phyloP scores from a whole-genome alignment of 2,797 vertebrate genomes.

The Borostomias antarcticus region DNA sequence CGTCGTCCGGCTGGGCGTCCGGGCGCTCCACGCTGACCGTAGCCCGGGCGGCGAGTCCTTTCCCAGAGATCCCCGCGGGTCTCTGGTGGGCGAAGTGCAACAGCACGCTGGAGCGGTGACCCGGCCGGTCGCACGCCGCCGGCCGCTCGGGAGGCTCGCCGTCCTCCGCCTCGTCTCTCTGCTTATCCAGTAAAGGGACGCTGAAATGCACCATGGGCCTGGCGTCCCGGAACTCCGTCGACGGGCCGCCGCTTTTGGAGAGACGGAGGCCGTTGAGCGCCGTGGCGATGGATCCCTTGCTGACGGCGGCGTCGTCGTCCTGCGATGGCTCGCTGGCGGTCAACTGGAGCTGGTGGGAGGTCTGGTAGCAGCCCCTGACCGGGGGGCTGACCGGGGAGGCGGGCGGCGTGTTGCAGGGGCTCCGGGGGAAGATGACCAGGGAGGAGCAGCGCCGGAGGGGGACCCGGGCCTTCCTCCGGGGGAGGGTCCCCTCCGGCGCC shows the following conservation, averaged over 20 bases:
- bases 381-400: slow-evolving; percentile 81
- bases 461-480: slow-evolving; percentile 73
- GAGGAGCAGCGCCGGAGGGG: slow-evolving; percentile 92
- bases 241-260: slow-evolving; percentile 73
- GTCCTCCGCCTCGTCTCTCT: slow-evolving; percentile 47
- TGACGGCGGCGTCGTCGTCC: slow-evolving; percentile 68
- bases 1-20: slow-evolving; percentile 57
- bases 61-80: slow-evolving; percentile 55
- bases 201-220: slow-evolving; percentile 81
- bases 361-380: slow-evolving; percentile 72
- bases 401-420: slow-evolving; percentile 88
- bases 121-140: slow-evolving; percentile 62
- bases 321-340: slow-evolving; percentile 70
- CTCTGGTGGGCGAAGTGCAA: slow-evolving; percentile 82
- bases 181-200: slow-evolving; percentile 73
- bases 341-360: slow-evolving; percentile 77
- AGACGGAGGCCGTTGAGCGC: slow-evolving; percentile 80
- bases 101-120: slow-evolving; percentile 79
- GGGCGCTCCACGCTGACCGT: slow-evolving; percentile 59
- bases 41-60: slow-evolving; percentile 56
- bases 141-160: slow-evolving; percentile 53
- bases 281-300: slow-evolving; percentile 80
- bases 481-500: slow-evolving; percentile 63
- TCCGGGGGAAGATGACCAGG: slow-evolving; percentile 91
- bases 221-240: slow-evolving; percentile 77